Evolutionary conservation across 1,140 invertebrate species (phyloP).

Genomic region (Sinella curviseta): DNA sequence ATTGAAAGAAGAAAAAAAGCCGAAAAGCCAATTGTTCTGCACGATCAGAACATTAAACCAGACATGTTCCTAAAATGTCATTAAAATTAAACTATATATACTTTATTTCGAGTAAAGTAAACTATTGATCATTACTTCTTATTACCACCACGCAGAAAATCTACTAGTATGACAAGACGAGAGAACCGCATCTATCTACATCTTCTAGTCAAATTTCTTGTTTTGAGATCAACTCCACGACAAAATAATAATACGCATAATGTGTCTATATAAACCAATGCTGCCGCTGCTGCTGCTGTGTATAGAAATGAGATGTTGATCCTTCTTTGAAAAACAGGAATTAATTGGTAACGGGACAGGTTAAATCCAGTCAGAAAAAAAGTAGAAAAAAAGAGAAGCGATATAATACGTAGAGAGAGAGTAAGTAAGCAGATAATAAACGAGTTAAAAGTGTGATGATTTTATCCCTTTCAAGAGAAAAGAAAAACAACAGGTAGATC

Average conservation of each 20-base stretch:
- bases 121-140: background rate
- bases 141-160: background rate
- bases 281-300: too few relatives aligned
- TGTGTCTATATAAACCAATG: too few relatives aligned
- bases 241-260: too few relatives aligned
- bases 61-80: background rate
- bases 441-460: background rate
- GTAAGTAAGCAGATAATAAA: background rate
- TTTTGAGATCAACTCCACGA: background rate
- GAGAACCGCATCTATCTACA: too few relatives aligned
- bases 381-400: too few relatives aligned
- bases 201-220: background rate
- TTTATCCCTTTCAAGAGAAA: background rate
- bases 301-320: background rate
- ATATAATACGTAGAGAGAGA: too few relatives aligned
- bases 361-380: slow-evolving; percentile 12
- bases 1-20: too few relatives aligned
- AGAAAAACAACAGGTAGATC: background rate
- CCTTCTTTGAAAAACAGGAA: slow-evolving; percentile 5
- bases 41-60: background rate
- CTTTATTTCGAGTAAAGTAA: background rate
- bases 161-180: too few relatives aligned
- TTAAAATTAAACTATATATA: slow-evolving; percentile 14
- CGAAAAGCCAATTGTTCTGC: slow-evolving; percentile 1
- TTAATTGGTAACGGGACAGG: slow-evolving; percentile 13